A percentile compares a stretch with the other conserved stretches of the same genome.
Evolutionary conservation across 1,140 invertebrate genomes (phyloP).

Genomic region (Bursaphelenchus mucronatus): DNA sequence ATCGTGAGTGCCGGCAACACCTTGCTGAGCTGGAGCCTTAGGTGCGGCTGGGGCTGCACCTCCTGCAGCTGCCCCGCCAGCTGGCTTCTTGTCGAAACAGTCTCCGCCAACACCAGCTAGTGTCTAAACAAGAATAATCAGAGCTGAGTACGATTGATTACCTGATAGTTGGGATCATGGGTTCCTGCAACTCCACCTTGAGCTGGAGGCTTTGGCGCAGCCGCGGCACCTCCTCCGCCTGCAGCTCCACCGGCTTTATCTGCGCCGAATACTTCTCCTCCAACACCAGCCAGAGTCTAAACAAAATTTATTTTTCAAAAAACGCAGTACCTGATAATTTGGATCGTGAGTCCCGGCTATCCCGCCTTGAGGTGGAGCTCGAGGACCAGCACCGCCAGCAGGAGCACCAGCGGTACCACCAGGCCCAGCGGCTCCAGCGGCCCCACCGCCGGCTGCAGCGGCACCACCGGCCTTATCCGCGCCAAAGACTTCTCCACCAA

Average conservation of each 20-base stretch:
- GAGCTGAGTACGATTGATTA: conserved; percentile 1
- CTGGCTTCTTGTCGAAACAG: conserved; percentile 31
- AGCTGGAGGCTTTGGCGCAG: conserved; percentile 17
- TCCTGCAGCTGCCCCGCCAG: conserved; percentile 16
- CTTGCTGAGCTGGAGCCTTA: conserved; percentile 13
- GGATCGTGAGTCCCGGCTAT: conserved; percentile 28
- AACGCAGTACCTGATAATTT: conserved; percentile 14
- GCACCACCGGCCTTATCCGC: conserved; percentile 31
- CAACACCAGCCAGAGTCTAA: conserved; percentile 25
- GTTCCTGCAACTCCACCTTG: conserved; percentile 4
- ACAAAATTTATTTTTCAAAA: neutral
- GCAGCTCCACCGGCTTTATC: conserved; percentile 30
- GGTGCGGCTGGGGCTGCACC: conserved; percentile 13
- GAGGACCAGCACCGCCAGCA: conserved; percentile 6
- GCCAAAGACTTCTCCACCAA: conserved; percentile 33
- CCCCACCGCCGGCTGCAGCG: conserved; percentile 12
- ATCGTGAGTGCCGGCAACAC: conserved; percentile 20
- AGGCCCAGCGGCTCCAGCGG: conserved; percentile 11
- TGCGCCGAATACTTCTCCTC: conserved; percentile 32
- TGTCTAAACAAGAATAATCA: conserved; percentile 14
- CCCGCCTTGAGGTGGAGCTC: conserved; percentile 13
- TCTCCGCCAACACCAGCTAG: conserved; percentile 31
- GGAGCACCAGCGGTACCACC: neutral
- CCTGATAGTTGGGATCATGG: conserved; percentile 30
- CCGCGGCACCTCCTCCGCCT: conserved; percentile 12